phyloP scores from a whole-genome alignment of 2,113 vertebrate species.

The Entomyzon cyanotis region DNA sequence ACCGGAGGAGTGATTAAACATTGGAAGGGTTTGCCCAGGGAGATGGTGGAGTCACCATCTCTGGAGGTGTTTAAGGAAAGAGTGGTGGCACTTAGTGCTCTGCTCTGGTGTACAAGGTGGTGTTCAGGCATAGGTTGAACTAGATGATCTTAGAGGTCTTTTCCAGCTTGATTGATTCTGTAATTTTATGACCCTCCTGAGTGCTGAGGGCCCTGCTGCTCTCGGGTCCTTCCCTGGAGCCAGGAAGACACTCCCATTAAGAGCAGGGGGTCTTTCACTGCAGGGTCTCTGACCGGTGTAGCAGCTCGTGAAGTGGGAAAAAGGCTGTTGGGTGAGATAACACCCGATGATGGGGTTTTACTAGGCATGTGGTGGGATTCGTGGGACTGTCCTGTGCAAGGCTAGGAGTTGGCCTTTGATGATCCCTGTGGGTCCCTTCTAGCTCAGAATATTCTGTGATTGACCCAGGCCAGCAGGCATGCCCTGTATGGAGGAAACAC shows the following conservation, averaged over 20 bases:
- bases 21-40: no score
- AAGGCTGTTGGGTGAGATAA: neutral
- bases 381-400: neutral
- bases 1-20: neutral
- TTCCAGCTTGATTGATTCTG: neutral
- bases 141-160: neutral
- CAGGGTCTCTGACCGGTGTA: accelerated
- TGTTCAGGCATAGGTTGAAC: neutral
- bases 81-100: neutral
- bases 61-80: neutral
- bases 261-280: accelerated
- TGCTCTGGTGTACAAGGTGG: neutral
- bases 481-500: no score
- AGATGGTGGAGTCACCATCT: neutral
- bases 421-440: neutral
- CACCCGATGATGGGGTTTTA: accelerated
- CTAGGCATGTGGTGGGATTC: neutral
- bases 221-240: neutral
- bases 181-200: neutral
- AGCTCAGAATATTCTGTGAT: neutral
- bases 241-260: no score
- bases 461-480: accelerated
- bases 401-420: neutral
- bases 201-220: neutral
- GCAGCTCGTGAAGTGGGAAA: accelerated